Evolutionary conservation across 1,140 invertebrate genomes (phyloP).

Genomic region (Drosophila nasuta): DNA sequence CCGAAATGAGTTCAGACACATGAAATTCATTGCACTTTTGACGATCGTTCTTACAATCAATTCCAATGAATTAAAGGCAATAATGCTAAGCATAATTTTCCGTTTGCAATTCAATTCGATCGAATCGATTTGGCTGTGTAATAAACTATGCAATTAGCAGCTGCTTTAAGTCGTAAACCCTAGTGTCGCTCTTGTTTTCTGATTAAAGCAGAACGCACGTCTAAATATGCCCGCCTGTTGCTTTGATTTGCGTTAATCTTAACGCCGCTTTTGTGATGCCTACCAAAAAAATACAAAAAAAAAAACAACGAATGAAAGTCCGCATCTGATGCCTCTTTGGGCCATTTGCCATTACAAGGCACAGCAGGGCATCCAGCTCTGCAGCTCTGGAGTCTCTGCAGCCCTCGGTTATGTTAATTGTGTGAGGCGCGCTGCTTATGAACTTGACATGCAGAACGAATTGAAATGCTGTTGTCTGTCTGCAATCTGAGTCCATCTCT

Average conservation of each 20-base stretch:
- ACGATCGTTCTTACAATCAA: slow-evolving; percentile 1
- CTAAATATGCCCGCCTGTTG: slow-evolving; percentile 41
- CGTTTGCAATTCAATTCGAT: neutral
- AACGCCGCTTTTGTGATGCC: slow-evolving; percentile 44
- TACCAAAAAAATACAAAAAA: neutral
- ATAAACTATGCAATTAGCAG: slow-evolving; percentile 11
- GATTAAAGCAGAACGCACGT: slow-evolving; percentile 20
- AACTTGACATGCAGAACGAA: slow-evolving; percentile 72
- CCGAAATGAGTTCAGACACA: slow-evolving; percentile 27
- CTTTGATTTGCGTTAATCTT: slow-evolving; percentile 66
- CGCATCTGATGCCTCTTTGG: slow-evolving; percentile 15
- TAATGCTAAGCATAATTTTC: neutral
- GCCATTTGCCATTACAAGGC: slow-evolving; percentile 53
- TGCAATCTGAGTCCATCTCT: slow-evolving; percentile 23
- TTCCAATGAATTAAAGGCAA: slow-evolving; percentile 1
- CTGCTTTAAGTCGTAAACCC: neutral
- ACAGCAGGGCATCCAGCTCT: slow-evolving; percentile 46
- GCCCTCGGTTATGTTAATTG: slow-evolving; percentile 50
- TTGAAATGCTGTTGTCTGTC: slow-evolving; percentile 21
- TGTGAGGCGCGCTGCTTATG: slow-evolving; percentile 64
- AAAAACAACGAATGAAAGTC: slow-evolving; percentile 31
- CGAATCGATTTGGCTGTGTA: neutral
- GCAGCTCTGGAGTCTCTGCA: neutral
- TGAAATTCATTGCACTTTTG: neutral
- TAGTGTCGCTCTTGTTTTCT: slow-evolving; percentile 34